A percentile compares a stretch with the other conserved stretches of the same genome.
Evolutionary conservation across 2,888 invertebrate genomes (phyloP).

Genomic region (Acleris laterana): DNA sequence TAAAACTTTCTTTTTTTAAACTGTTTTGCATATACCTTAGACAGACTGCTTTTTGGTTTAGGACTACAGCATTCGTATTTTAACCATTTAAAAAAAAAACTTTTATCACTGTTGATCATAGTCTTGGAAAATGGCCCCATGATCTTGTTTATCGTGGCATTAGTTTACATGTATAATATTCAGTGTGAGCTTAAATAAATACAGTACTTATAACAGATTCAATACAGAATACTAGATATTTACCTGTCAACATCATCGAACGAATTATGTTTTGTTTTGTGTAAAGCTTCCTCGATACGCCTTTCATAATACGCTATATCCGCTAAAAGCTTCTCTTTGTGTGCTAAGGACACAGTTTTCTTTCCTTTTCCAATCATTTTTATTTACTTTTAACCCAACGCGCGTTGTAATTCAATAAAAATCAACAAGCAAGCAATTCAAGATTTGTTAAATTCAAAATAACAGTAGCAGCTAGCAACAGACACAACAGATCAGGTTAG

Average conservation of each 20-base stretch:
- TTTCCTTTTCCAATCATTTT: slow-evolving; percentile 29
- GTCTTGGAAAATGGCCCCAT: no score
- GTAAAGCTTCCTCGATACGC: slow-evolving; percentile 54
- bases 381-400: neutral
- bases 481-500: slow-evolving; percentile 5
- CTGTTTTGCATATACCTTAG: no score
- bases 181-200: no score
- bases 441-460: slow-evolving; percentile 13
- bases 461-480: slow-evolving; percentile 1
- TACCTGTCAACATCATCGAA: slow-evolving; percentile 56
- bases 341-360: slow-evolving; percentile 48
- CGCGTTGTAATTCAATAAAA: no score
- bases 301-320: slow-evolving; percentile 62
- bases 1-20: no score
- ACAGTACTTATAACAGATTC: neutral
- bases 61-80: no score
- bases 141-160: no score
- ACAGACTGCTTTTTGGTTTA: no score
- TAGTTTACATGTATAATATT: no score
- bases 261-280: slow-evolving; percentile 38
- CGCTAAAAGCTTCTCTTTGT: slow-evolving; percentile 58
- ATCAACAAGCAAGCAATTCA: neutral
- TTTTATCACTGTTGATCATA: no score
- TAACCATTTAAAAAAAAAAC: no score
- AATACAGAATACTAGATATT: neutral